phyloP scores from a whole-genome alignment of 2,797 vertebrate species.

The Pseudopleuronectes americanus region DNA sequence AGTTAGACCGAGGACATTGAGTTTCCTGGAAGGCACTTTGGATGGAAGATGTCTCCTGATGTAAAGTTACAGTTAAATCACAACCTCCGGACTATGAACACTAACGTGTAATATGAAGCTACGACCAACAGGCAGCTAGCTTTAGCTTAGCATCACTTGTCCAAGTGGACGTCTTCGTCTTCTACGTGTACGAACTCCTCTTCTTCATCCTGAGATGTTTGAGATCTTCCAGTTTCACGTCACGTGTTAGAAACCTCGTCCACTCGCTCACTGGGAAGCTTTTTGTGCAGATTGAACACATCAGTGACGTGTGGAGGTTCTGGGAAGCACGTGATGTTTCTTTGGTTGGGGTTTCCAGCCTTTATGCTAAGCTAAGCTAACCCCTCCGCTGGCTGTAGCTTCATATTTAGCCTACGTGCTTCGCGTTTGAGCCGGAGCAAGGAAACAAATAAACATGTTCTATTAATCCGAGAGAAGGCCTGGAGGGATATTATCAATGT shows the following conservation, averaged over 20 bases:
- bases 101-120: too few relatives aligned
- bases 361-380: constrained; percentile 1
- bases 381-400: background rate
- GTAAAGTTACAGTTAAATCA: background rate
- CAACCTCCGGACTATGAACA: background rate
- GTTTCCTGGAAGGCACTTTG: constrained; percentile 59
- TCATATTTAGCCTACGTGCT: background rate
- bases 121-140: background rate
- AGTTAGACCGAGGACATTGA: constrained; percentile 3
- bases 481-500: background rate
- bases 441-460: background rate
- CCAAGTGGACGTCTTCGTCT: too few relatives aligned
- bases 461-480: background rate
- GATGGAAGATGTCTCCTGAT: constrained; percentile 12
- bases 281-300: background rate
- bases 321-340: background rate
- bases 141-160: background rate
- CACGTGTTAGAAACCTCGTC: too few relatives aligned
- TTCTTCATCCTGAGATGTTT: too few relatives aligned
- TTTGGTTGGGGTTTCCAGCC: background rate
- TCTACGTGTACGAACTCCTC: too few relatives aligned
- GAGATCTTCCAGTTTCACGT: too few relatives aligned
- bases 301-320: too few relatives aligned
- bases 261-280: background rate
- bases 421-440: background rate